phyloP scores from a whole-genome alignment of 2,113 vertebrate genomes.

The Ovis canadensis region DNA sequence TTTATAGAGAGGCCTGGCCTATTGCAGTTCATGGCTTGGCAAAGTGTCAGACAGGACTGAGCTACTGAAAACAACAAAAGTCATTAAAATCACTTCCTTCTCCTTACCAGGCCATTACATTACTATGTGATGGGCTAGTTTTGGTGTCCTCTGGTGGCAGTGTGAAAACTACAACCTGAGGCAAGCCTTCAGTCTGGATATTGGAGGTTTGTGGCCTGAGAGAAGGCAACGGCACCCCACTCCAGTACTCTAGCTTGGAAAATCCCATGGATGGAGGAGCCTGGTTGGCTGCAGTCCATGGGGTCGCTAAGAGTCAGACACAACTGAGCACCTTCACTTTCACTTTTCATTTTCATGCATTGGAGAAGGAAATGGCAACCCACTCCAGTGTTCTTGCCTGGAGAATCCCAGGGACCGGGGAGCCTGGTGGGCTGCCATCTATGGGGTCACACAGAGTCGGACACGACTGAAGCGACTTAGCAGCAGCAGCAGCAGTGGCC shows the following conservation, averaged over 20 bases:
- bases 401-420: fast-evolving
- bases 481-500: too few relatives aligned
- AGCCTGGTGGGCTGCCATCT: too few relatives aligned
- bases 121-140: background rate
- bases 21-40: background rate
- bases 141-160: background rate
- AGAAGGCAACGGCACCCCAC: too few relatives aligned
- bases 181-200: background rate
- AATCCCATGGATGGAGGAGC: too few relatives aligned
- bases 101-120: background rate
- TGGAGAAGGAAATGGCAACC: too few relatives aligned
- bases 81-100: background rate
- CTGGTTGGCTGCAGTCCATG: too few relatives aligned
- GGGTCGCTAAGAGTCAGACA: too few relatives aligned
- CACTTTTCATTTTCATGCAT: too few relatives aligned
- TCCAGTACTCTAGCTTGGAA: too few relatives aligned
- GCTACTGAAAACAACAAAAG: background rate
- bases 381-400: too few relatives aligned
- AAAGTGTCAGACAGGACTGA: background rate
- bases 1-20: background rate
- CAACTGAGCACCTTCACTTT: fast-evolving
- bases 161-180: background rate
- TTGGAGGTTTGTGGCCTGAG: background rate
- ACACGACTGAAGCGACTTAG: too few relatives aligned
- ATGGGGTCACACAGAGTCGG: too few relatives aligned